A percentile compares a stretch with the other conserved stretches of the same genome.
phyloP scores from a whole-genome alignment of 2,888 invertebrate genomes.

The Vesta saturnalis region DNA sequence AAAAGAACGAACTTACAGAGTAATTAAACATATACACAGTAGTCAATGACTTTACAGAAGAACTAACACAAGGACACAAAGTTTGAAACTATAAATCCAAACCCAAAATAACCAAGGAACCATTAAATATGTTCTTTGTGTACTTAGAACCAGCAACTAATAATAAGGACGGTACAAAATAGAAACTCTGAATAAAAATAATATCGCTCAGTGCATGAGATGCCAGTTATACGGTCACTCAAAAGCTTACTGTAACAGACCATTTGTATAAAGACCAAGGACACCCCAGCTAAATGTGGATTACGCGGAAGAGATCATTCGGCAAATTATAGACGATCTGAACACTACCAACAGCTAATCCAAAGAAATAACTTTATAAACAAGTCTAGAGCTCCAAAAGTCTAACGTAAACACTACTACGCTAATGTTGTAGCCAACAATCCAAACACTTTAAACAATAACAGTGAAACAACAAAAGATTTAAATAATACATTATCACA shows the following conservation, averaged over 20 bases:
- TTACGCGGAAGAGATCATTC: neutral
- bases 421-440: neutral
- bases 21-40: neutral
- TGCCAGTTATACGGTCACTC: constrained; percentile 7
- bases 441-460: neutral
- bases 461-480: neutral
- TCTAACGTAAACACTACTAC: neutral
- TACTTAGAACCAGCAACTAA: neutral
- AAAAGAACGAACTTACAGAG: neutral
- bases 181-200: neutral
- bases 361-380: neutral
- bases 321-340: neutral
- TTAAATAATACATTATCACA: neutral
- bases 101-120: neutral
- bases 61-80: neutral
- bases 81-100: neutral
- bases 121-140: neutral
- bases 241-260: neutral
- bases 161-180: neutral
- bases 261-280: no score
- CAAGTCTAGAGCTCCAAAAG: neutral
- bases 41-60: no score
- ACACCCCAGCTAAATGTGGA: no score
- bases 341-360: neutral
- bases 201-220: neutral